A percentile compares a stretch with the other conserved stretches of the same genome.
Evolutionary conservation across 2,797 vertebrate species (phyloP).

Genomic region (Pempheris klunzingeri): DNA sequence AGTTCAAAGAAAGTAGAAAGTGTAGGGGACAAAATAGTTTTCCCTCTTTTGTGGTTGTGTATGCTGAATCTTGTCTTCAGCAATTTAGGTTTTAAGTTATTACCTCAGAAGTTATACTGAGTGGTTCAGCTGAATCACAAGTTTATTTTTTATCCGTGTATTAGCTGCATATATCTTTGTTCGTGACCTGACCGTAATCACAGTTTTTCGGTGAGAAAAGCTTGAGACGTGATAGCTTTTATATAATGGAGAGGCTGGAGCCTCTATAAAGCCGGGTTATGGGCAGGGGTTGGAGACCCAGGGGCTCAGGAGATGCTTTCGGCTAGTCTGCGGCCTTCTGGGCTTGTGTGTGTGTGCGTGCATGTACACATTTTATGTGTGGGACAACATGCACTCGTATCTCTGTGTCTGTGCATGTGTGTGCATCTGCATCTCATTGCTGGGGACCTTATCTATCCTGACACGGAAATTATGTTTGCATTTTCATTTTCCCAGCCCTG

Average conservation of each 20-base stretch:
- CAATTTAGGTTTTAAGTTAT: constrained; percentile 2
- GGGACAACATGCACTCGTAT: constrained; percentile 51
- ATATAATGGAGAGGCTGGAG: constrained; percentile 32
- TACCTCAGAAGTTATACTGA: background rate
- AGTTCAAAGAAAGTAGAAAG: background rate
- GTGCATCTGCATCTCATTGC: constrained; percentile 78
- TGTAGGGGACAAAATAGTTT: background rate
- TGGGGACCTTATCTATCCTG: constrained; percentile 88
- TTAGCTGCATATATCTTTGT: constrained; percentile 8
- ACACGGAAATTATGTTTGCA: constrained; percentile 95
- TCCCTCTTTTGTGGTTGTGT: background rate
- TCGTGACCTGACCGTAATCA: constrained; percentile 31
- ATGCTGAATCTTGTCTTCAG: constrained; percentile 8
- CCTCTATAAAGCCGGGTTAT: constrained; percentile 27
- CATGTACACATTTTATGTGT: constrained; percentile 42
- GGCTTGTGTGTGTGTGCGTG: constrained; percentile 40
- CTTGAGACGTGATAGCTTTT: constrained; percentile 22
- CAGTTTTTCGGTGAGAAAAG: constrained; percentile 13
- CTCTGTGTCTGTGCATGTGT: constrained; percentile 63
- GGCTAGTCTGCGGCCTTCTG: constrained; percentile 51
- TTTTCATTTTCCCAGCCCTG: constrained; percentile 91
- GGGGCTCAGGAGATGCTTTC: constrained; percentile 52
- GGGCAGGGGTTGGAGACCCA: constrained; percentile 44
- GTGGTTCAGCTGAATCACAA: background rate
- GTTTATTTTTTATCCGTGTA: constrained; percentile 5